Base-by-base conservation (phyloP, 2,113 vertebrate genomes). In the Pitta sordida region DNA sequence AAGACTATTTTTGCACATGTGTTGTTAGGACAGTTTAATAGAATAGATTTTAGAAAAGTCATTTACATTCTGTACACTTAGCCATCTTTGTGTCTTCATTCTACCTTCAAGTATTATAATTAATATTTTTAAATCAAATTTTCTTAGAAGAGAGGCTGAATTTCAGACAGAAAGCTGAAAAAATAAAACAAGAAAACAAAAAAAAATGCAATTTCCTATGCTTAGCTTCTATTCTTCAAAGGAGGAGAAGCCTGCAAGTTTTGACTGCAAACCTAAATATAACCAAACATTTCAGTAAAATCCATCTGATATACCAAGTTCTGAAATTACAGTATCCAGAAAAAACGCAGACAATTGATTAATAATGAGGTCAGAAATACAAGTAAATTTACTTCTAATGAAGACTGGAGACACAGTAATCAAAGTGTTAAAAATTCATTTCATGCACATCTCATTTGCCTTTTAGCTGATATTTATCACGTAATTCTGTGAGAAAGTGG, bases 401-500 rank as follows among this genome's bases (percentile, higher is more conserved):
- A 96, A 96, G 96, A 97, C 94, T 95, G 95, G 96, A 97, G 96
- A 96, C 93, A 95, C 96, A 98, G 97, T 97, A 97, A 97, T 98
- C 95, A 97, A 97, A 98, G 97, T 98, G 98, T 98, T 98, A 97
- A 98, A 96, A 98, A 98, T 97, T 97, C 97, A 97, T 98, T 98
- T 98, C 97, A 97, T 98, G 97, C 97, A 98, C 97, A 95, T 97
- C 97, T 98, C 93, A 97, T 97, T 97, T 98, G 97, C 96, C 96
- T 99, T 97, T 98, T 98, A 97, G 97, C 98, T 98, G 98, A 98
- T 99, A 98, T 99, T 98, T 99, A 98, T 98, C 98, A 98, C 98
- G 97, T 98, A 97, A 98, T 98, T 98, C 98, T 98, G 98, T 98
- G 97, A 98, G 97, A 98, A 98, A 98, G 97, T 98, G 96, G 98